Base-by-base conservation (phyloP, 1,140 invertebrate species). In the Gryllus bimaculatus region DNA sequence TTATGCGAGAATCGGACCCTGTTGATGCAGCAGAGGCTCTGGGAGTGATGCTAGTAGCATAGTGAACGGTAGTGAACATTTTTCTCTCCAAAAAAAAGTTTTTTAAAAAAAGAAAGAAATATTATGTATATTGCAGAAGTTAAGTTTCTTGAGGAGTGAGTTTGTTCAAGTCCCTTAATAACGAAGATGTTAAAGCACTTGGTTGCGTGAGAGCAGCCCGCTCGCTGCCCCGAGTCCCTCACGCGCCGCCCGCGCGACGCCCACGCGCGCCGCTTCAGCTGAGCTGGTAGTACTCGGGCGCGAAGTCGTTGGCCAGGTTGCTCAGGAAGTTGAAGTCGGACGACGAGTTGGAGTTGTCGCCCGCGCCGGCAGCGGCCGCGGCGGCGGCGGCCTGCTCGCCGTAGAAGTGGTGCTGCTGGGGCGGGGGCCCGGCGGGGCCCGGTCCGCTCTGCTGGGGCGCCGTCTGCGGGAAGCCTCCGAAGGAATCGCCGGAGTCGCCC, bases 301-400 rank as follows among this genome's bases (percentile, higher is more conserved):
- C 94, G 84, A 96, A 96, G 83, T 96, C 95, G 85, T 95, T 96
- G 78, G 94, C 94, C 82, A 96, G 88, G 84, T 95, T 96, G 83
- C 93, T 95, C 73, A 96, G 89, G 83, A 96, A 96, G 85, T 96
- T 96, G 85, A 96, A 96, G 84, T 96, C 95, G 10, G 94, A 95
- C 2, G 94, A 95, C 83, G 93, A 95, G 83, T 95, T 95, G 81
- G 93, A 95, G 85, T 95, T 95, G 81, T 95, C 93, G n/a, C 86
- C 83, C 82, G 78, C 83, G 21, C 47, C 83, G 80, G 48, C 48
- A 74, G 90, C 86, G 82, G 88, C 81, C 81, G 88, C 84, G 47
- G 90, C 86, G 75, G 79, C 48, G 15, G 48, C 66, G n/a, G 39
- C 48, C 86, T 83, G 82, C 21, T 88, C 87, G 21, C 83, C 84